Evolutionary conservation across 2,797 vertebrate species (phyloP).

Genomic region (Intellagama lesueurii): DNA sequence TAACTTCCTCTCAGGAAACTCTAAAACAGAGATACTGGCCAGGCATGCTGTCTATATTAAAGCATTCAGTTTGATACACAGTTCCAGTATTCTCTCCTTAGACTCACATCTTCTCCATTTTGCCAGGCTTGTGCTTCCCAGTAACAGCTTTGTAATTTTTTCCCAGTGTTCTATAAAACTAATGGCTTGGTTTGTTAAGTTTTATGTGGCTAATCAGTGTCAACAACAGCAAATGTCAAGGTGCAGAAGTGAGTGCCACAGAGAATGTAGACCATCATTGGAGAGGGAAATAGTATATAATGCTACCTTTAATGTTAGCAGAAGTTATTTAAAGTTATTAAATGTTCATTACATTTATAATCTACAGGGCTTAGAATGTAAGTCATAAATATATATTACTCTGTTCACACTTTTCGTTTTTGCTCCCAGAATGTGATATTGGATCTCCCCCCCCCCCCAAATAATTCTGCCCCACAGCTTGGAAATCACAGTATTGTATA

Average conservation of each 20-base stretch:
- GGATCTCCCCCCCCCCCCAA: too few species aligned
- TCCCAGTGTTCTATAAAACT: conserved; percentile 39
- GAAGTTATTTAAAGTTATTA: background rate
- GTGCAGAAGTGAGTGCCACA: conserved; percentile 23
- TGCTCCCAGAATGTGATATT: too few species aligned
- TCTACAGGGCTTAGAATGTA: too few species aligned
- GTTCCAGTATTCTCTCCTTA: conserved; percentile 36
- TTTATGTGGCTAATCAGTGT: conserved; percentile 30
- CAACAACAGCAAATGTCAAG: conserved; percentile 37
- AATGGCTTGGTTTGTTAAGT: background rate
- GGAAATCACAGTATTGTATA: too few species aligned
- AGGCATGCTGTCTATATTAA: conserved; percentile 54
- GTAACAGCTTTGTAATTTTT: conserved; percentile 24
- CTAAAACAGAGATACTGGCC: conserved; percentile 65
- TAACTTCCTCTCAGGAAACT: conserved; percentile 82
- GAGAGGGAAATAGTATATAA: background rate
- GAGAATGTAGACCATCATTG: background rate
- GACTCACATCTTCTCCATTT: conserved; percentile 42
- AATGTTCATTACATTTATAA: background rate
- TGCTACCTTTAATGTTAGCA: background rate
- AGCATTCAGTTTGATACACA: conserved; percentile 63
- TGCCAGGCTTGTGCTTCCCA: conserved; percentile 1
- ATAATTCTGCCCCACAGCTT: too few species aligned
- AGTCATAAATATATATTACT: too few species aligned
- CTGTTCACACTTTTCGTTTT: too few species aligned